A percentile compares a stretch with the other conserved stretches of the same genome.
These are phyloP conservation scores for Hippocampus zosterae DNA, from an alignment of 2,113 vertebrate species.

Conservation along the genomic window DNA sequence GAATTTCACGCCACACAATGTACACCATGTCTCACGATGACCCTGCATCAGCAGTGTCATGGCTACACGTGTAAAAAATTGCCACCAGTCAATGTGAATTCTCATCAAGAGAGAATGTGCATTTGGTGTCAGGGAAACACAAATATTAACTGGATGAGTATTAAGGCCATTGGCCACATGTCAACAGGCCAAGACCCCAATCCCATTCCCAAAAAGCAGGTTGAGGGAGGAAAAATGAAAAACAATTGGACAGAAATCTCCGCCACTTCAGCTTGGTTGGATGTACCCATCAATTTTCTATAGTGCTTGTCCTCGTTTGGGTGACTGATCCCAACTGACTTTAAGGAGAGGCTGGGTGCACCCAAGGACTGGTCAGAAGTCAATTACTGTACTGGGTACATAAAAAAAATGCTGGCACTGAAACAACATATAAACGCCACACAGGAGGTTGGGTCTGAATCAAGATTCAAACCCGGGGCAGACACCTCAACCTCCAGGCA, in stretches of 20 bases:
- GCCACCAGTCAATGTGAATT: conserved; percentile 15
- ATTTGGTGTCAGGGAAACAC: neutral
- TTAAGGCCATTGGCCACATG: neutral
- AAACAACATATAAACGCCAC: neutral
- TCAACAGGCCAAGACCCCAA: neutral
- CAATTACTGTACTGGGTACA: neutral
- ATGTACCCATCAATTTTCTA: neutral
- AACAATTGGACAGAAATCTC: neutral
- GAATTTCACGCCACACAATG: conserved; percentile 43
- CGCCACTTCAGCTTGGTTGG: neutral
- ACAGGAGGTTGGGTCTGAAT: neutral
- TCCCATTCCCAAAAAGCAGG: neutral
- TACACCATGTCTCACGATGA: conserved; percentile 23
- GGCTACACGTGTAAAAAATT: conserved; percentile 14
- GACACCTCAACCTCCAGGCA: neutral
- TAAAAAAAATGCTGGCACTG: neutral
- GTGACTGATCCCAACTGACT: neutral
- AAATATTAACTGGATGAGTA: neutral
- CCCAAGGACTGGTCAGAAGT: neutral
- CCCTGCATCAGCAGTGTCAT: conserved; percentile 46
- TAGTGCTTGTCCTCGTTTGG: neutral
- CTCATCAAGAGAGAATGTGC: conserved; percentile 48
- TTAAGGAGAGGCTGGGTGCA: neutral
- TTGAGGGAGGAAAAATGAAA: neutral
- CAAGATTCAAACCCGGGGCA: neutral